These are phyloP conservation scores for Nasonia longicornis DNA, from an alignment of 1,140 invertebrate species.

Conservation along the genomic window DNA sequence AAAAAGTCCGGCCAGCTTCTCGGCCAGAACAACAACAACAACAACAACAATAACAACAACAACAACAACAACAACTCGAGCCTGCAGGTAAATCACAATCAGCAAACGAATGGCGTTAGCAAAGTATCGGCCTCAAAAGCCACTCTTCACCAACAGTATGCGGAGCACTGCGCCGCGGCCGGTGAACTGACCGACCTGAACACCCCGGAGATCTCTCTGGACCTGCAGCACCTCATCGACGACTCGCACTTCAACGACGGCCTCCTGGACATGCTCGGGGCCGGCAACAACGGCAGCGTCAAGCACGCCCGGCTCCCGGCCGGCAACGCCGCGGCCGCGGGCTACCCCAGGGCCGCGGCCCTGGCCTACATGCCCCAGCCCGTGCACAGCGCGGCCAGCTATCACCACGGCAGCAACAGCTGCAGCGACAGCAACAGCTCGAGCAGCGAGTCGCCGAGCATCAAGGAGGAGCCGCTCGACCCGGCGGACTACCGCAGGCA, in stretches of 20 bases:
- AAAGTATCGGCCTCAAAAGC: conserved; percentile 68
- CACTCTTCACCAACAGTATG: conserved; percentile 74
- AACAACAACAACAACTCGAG: conserved; percentile 62
- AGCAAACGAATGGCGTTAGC: conserved; percentile 64
- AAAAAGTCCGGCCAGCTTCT: conserved; percentile 62
- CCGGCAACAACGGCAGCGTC: conserved; percentile 62
- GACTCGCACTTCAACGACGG: conserved; percentile 81
- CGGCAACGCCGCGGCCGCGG: not conserved
- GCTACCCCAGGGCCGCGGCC: conserved; percentile 70
- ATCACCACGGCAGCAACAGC: conserved; percentile 71
- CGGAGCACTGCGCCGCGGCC: conserved; percentile 70
- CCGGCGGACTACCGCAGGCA: conserved; percentile 77
- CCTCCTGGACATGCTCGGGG: conserved; percentile 82
- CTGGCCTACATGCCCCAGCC: conserved; percentile 91
- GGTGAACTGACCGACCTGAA: conserved; percentile 87
- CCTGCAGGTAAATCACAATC: conserved; percentile 65
- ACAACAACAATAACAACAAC: conserved; percentile 51
- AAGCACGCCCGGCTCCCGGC: conserved; percentile 62
- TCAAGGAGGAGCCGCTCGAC: conserved; percentile 87
- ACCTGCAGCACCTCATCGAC: conserved; percentile 89
- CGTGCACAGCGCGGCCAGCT: conserved; percentile 84
- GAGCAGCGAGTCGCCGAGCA: conserved; percentile 75
- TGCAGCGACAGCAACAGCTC: conserved; percentile 70
- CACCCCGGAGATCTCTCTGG: conserved; percentile 88
- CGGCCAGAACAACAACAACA: conserved; percentile 53